These are phyloP conservation scores for Hystrix brachyura DNA, from an alignment of 2,113 vertebrate genomes.

Conservation along the genomic window DNA sequence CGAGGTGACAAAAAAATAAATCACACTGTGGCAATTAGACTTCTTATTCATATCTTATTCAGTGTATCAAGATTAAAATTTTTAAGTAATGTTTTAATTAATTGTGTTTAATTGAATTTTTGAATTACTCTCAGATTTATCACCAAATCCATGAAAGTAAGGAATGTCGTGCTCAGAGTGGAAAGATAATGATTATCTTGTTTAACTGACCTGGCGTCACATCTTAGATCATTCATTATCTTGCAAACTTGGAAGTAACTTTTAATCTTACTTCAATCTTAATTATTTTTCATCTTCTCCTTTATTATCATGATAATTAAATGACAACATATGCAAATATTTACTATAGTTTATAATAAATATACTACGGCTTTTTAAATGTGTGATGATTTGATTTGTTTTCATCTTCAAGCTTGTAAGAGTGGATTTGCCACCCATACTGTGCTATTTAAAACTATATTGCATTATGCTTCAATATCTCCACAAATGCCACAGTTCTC, in stretches of 20 bases:
- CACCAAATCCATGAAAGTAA: constrained; percentile 17
- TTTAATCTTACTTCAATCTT: neutral
- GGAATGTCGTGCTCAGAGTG: neutral
- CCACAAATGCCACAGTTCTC: neutral
- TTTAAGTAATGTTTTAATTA: constrained; percentile 46
- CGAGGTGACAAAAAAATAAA: constrained; percentile 24
- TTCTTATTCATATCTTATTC: constrained; percentile 36
- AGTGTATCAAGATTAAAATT: constrained; percentile 26
- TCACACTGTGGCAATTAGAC: neutral
- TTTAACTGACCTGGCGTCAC: neutral
- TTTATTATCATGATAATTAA: neutral
- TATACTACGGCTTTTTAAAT: neutral
- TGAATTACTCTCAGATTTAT: constrained; percentile 33
- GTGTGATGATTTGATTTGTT: neutral
- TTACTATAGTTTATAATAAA: neutral
- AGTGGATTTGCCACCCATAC: neutral
- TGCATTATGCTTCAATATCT: neutral
- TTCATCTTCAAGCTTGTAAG: constrained; percentile 1
- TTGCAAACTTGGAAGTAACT: neutral
- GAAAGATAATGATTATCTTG: neutral
- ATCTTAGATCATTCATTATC: neutral
- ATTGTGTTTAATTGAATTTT: constrained; percentile 16
- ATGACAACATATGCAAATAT: neutral
- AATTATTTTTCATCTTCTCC: neutral
- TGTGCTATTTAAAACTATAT: neutral